phyloP scores from a whole-genome alignment of 2,888 invertebrate genomes.

The Lysandra bellargus region DNA sequence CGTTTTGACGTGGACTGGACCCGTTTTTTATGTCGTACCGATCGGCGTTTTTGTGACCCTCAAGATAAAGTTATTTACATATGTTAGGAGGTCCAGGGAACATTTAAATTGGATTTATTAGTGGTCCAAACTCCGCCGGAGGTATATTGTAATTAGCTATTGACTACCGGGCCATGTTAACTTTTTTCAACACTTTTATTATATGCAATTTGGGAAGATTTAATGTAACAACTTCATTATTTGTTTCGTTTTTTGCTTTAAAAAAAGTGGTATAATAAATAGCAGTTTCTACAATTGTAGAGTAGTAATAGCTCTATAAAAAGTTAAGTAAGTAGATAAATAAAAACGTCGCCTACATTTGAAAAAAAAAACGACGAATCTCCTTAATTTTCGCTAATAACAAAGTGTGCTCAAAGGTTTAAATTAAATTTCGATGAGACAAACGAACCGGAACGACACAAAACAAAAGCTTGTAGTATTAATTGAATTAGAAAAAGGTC shows the following conservation, averaged over 20 bases:
- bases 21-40: constrained; percentile 60
- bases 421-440: background rate
- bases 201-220: background rate
- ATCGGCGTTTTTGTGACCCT: constrained; percentile 74
- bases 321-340: background rate
- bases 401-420: background rate
- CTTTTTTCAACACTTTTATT: background rate
- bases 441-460: background rate
- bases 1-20: constrained; percentile 73
- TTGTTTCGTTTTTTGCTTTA: background rate
- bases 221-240: background rate
- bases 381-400: background rate
- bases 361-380: background rate
- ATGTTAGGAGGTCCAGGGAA: constrained; percentile 74
- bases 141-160: constrained; percentile 44
- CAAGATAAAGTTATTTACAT: constrained; percentile 80
- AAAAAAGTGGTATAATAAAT: background rate
- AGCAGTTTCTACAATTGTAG: background rate
- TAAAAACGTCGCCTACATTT: background rate
- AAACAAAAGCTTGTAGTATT: constrained; percentile 4
- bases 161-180: constrained; percentile 9
- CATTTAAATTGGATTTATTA: constrained; percentile 80
- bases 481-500: constrained; percentile 45
- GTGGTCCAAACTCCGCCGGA: constrained; percentile 68
- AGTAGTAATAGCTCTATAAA: background rate